phyloP scores from a whole-genome alignment of 2,797 vertebrate genomes.

The Acanthornis magna region DNA sequence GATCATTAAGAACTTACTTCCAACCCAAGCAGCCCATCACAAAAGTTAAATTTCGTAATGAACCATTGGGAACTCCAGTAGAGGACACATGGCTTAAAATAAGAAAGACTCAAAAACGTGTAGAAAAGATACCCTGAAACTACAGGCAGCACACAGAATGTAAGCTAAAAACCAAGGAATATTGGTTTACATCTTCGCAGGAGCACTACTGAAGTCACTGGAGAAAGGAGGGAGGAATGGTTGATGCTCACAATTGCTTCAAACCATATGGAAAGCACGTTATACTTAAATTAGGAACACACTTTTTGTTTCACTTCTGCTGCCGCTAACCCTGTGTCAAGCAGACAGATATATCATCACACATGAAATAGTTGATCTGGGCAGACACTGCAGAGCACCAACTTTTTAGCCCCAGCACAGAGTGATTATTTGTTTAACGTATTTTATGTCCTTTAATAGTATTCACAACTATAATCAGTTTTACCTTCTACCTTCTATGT shows the following conservation, averaged over 20 bases:
- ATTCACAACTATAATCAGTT: background rate
- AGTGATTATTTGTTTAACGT: background rate
- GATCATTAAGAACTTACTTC: background rate
- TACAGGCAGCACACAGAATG: background rate
- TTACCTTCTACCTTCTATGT: background rate
- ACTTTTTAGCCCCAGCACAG: background rate
- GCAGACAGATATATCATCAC: background rate
- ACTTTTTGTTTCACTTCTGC: background rate
- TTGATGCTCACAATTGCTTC: background rate
- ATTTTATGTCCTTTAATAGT: background rate
- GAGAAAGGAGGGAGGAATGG: background rate
- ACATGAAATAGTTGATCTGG: accelerated
- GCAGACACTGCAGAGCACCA: background rate
- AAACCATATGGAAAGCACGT: background rate
- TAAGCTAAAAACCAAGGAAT: background rate
- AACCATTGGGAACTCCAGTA: background rate
- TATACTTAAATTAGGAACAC: background rate
- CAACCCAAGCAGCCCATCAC: background rate
- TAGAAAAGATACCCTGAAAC: background rate
- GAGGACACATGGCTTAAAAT: background rate
- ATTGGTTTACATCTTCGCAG: background rate
- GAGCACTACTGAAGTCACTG: background rate
- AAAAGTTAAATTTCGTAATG: background rate
- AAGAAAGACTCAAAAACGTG: accelerated
- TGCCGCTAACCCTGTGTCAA: background rate